A percentile compares a stretch with the other conserved stretches of the same genome.
Evolutionary conservation across 2,113 vertebrate species (phyloP).

Genomic region (Fukomys damarensis): DNA sequence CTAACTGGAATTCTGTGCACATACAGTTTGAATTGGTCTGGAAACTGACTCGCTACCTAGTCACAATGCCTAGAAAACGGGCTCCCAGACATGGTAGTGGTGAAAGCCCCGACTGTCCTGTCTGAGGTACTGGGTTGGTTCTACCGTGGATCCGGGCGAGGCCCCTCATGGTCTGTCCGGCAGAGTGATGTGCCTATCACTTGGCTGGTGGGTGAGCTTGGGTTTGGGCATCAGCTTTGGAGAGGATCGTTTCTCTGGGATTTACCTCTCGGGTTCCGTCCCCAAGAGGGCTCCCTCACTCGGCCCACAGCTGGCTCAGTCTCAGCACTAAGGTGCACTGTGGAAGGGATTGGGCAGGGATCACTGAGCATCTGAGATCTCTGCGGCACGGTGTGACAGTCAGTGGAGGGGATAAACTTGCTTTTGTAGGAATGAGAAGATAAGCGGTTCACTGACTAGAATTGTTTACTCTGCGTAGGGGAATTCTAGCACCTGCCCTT

Average conservation of each 20-base stretch:
- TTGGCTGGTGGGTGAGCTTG: constrained; percentile 64
- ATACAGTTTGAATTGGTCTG: constrained; percentile 69
- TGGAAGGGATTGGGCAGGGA: constrained; percentile 56
- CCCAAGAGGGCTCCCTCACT: constrained; percentile 66
- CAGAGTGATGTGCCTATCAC: constrained; percentile 73
- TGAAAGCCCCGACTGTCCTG: constrained; percentile 79
- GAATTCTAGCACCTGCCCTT: constrained; percentile 62
- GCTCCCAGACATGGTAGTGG: constrained; percentile 76
- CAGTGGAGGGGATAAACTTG: constrained; percentile 31
- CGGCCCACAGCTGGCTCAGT: constrained; percentile 85
- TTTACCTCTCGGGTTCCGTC: constrained; percentile 66
- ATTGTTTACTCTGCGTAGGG: constrained; percentile 25
- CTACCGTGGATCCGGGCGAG: constrained; percentile 82
- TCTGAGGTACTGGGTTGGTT: constrained; percentile 89
- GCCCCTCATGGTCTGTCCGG: constrained; percentile 79
- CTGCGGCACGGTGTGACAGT: not conserved
- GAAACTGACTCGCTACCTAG: constrained; percentile 69
- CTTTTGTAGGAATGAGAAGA: constrained; percentile 49
- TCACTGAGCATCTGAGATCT: constrained; percentile 31
- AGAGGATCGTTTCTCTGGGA: constrained; percentile 73
- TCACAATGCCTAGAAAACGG: constrained; percentile 80
- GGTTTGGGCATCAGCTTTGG: constrained; percentile 60
- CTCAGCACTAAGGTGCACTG: constrained; percentile 85
- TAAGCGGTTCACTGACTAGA: constrained; percentile 56
- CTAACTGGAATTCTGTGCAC: constrained; percentile 71